Conservation (phyloP, 2,888 invertebrate genomes). For the Blomia tropicalis region DNA sequence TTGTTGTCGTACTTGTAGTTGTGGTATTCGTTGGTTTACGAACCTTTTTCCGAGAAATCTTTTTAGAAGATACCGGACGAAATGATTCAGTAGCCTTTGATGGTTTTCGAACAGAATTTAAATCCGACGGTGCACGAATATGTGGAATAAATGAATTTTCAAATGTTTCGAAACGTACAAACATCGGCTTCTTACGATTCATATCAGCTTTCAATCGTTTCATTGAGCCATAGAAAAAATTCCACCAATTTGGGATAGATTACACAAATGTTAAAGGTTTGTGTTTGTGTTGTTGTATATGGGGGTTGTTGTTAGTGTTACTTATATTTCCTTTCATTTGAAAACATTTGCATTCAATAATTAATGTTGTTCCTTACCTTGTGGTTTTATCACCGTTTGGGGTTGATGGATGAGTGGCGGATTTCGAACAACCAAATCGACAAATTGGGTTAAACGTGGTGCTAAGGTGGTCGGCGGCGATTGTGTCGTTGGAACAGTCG, state of each 20-base stretch:
- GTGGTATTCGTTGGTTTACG: not conserved
- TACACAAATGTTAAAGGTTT: not conserved
- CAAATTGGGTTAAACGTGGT: constrained; percentile 9
- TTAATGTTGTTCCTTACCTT: no score
- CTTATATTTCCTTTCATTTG: no score
- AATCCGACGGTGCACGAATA: not conserved
- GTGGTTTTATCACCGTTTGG: not conserved
- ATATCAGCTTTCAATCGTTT: not conserved
- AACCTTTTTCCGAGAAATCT: not conserved
- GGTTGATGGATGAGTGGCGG: not conserved
- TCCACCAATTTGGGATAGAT: not conserved
- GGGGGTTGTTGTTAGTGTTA: not conserved
- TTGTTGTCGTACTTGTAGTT: not conserved
- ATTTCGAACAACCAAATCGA: not conserved
- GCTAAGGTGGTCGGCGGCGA: not conserved
- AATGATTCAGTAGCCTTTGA: no score
- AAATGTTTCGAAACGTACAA: not conserved
- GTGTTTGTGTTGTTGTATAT: not conserved
- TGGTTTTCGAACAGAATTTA: no score
- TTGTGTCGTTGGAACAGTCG: not conserved
- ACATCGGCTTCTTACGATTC: not conserved
- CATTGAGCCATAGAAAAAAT: not conserved
- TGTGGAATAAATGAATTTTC: not conserved
- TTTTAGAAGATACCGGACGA: no score
- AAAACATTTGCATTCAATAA: no score